A percentile compares a stretch with the other conserved stretches of the same genome.
These are phyloP conservation scores for Polypedilum vanderplanki DNA, from an alignment of 1,140 invertebrate genomes.

Conservation along the genomic window DNA sequence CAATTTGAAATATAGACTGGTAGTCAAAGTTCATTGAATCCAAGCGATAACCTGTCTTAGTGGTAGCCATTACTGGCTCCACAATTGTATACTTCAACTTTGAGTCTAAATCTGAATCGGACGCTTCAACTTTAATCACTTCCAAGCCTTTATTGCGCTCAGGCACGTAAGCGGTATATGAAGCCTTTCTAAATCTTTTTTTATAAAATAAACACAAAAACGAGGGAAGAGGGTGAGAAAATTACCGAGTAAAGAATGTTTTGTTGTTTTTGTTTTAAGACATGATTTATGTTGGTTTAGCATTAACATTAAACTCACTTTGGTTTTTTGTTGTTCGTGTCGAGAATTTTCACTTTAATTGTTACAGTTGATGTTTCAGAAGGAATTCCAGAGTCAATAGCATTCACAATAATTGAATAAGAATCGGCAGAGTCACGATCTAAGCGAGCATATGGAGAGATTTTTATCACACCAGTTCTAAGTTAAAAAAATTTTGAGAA, in stretches of 20 bases:
- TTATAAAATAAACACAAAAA: background rate
- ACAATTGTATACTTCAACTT: conserved; percentile 60
- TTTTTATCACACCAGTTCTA: conserved; percentile 62
- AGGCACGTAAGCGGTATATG: conserved; percentile 61
- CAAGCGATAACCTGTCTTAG: conserved; percentile 65
- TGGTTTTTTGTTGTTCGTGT: conserved; percentile 79
- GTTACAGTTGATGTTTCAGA: conserved; percentile 67
- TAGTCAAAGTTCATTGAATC: conserved; percentile 55
- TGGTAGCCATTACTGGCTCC: conserved; percentile 61
- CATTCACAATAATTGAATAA: conserved; percentile 65
- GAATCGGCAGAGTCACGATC: conserved; percentile 59
- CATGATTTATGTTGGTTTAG: background rate
- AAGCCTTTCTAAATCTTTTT: conserved; percentile 54
- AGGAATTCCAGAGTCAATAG: conserved; percentile 63
- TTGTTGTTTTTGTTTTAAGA: too few species aligned
- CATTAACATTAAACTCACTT: conserved; percentile 33
- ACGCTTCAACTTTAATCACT: conserved; percentile 57
- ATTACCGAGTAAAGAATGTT: background rate
- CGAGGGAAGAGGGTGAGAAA: background rate
- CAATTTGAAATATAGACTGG: conserved; percentile 61
- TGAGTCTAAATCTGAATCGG: conserved; percentile 62
- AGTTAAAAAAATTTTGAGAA: conserved; percentile 28
- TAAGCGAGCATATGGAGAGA: conserved; percentile 64
- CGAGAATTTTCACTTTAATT: conserved; percentile 62
- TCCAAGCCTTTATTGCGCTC: conserved; percentile 58